These are phyloP conservation scores for Gymnarchus niloticus DNA, from an alignment of 2,113 vertebrate genomes.

Conservation along the genomic window DNA sequence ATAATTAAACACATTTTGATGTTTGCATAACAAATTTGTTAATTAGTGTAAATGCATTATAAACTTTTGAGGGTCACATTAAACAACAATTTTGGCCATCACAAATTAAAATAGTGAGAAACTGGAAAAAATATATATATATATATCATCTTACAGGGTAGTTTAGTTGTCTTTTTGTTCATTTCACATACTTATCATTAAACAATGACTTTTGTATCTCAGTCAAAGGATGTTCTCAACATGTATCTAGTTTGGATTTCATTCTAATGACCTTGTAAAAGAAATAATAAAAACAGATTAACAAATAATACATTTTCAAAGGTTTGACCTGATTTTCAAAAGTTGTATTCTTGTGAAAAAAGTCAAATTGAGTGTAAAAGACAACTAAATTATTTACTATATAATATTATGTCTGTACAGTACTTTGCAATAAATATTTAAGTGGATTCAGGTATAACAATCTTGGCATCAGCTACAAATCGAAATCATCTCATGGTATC, in stretches of 20 bases:
- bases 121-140: not conserved
- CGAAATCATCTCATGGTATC: not conserved
- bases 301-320: not conserved
- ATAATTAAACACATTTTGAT: conserved; percentile 1
- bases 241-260: not conserved
- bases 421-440: not conserved
- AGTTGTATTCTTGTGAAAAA: not conserved
- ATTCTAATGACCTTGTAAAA: not conserved
- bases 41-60: not conserved
- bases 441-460: conserved; percentile 13
- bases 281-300: not conserved
- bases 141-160: not conserved
- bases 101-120: not conserved
- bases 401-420: not conserved
- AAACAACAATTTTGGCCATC: not conserved
- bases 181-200: not conserved
- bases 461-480: not conserved
- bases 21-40: not conserved
- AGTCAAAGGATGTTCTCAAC: not conserved
- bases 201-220: not conserved
- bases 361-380: conserved; percentile 10
- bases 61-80: not conserved
- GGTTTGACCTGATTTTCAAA: not conserved
- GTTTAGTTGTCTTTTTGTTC: not conserved
- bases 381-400: not conserved